These are phyloP conservation scores for Dicerorhinus sumatrensis DNA, from an alignment of 2,113 vertebrate species.

Conservation along the genomic window DNA sequence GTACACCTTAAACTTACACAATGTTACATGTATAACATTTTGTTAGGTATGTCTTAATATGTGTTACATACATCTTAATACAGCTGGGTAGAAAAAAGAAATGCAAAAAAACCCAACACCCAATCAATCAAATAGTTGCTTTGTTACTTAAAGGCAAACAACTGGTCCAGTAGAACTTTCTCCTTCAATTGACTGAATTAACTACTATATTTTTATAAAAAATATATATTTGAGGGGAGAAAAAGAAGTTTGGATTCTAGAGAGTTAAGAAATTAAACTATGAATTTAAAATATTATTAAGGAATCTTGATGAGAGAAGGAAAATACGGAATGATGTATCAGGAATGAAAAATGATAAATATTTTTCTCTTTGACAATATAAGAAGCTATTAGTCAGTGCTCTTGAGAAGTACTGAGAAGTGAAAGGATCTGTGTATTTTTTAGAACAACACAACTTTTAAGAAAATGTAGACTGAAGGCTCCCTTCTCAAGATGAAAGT, in stretches of 20 bases:
- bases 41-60: too few relatives aligned
- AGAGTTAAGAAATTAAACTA: not conserved
- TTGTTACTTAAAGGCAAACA: slow-evolving; percentile 16
- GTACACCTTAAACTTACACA: not conserved
- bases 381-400: not conserved
- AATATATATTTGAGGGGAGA: not conserved
- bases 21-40: not conserved
- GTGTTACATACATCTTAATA: not conserved
- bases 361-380: slow-evolving; percentile 23
- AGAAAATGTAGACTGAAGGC: slow-evolving; percentile 34
- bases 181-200: slow-evolving; percentile 2
- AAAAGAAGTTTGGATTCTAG: not conserved
- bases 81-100: not conserved
- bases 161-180: not conserved
- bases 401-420: not conserved
- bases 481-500: slow-evolving; percentile 31
- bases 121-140: not conserved
- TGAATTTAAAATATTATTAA: not conserved
- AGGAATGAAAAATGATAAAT: slow-evolving; percentile 3
- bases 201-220: slow-evolving; percentile 8
- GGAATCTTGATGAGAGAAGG: not conserved
- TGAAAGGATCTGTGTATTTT: not conserved
- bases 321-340: not conserved
- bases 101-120: not conserved
- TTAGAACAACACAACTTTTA: not conserved